Base-by-base conservation (phyloP, 2,888 invertebrate genomes). In the Prosapia bicincta region DNA sequence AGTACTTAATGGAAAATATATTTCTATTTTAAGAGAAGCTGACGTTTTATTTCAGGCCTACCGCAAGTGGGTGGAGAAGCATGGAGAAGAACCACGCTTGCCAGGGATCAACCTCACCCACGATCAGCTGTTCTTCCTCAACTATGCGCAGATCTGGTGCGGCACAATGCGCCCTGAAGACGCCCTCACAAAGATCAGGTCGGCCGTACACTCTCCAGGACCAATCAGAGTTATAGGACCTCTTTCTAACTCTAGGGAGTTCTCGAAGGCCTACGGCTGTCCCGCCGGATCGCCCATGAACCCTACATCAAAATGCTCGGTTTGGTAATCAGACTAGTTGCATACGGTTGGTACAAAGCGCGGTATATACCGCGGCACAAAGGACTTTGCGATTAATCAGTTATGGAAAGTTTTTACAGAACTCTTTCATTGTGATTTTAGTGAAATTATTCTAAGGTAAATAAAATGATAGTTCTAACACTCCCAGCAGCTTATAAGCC, bases 121-220 rank as follows among this genome's bases (percentile, higher is more conserved):
- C 83, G 92, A 95, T 83, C 95, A 95, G 85, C 86, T 95, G 9
- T 95, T 95, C 85, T 95, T 95, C 85, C 87, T 95, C 69, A 95
- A 95, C 83, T 95, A 94, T 84, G 95, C 95, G 6, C 95, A 92
- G 83, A 95, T 95, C 79, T 95, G 95, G 95, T 95, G 95, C 82
- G 95, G 95, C 15, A 92, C 93, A 0, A 94, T 94, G 94, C 88
- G 94, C 79, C 93, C 93, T 10, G 94, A 95, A 85, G 94, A 95
- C 83, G 93, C 94, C 13, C 85, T 94, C 28, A 92, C 91, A 23
- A 95, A 95, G 85, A 90, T 95, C 79, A 88, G 93, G 68, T 93
- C 94, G 24, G 93, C 94, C 68, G 93, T 94, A 9, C 95, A 95
- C 80, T 92, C 94, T 13, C 95, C 95, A 0, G 94, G 94, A 26